Conservation (phyloP, 2,888 invertebrate genomes). For the Cephus rjabovi region DNA sequence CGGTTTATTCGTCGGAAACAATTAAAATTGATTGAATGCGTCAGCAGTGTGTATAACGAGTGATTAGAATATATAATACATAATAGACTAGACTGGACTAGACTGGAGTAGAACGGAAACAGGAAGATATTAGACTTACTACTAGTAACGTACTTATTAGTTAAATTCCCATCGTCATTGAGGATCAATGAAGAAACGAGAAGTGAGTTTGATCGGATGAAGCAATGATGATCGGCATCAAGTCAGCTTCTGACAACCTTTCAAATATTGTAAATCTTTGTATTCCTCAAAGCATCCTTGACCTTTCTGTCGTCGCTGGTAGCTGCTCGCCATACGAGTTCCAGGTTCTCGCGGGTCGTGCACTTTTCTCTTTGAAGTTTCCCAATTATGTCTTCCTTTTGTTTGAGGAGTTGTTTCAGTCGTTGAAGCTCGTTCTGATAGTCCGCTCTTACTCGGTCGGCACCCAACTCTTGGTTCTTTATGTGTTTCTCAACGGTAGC, state of each 20-base stretch:
- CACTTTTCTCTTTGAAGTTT: slow-evolving; percentile 58
- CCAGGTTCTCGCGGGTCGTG: slow-evolving; percentile 52
- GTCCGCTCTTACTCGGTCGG: slow-evolving; percentile 67
- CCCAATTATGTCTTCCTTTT: slow-evolving; percentile 66
- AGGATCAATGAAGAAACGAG: neutral
- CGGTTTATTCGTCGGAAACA: neutral
- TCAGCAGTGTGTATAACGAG: neutral
- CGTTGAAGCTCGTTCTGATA: slow-evolving; percentile 67
- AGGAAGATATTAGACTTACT: neutral
- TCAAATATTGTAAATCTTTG: slow-evolving; percentile 43
- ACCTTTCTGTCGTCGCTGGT: slow-evolving; percentile 49
- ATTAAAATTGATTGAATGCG: neutral
- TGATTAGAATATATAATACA: neutral
- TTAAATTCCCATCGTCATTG: neutral
- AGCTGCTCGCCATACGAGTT: slow-evolving; percentile 53
- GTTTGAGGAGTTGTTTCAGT: slow-evolving; percentile 65
- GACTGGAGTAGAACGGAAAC: neutral
- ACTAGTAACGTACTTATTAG: neutral
- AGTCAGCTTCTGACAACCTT: neutral
- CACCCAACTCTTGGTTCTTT: slow-evolving; percentile 66
- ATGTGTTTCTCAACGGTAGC: slow-evolving; percentile 69
- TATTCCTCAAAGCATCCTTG: slow-evolving; percentile 47
- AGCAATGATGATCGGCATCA: neutral
- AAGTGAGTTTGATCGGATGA: neutral
- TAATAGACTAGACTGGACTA: neutral